Conservation (phyloP, 1,140 invertebrate genomes). For the Metaphire vulgaris region DNA sequence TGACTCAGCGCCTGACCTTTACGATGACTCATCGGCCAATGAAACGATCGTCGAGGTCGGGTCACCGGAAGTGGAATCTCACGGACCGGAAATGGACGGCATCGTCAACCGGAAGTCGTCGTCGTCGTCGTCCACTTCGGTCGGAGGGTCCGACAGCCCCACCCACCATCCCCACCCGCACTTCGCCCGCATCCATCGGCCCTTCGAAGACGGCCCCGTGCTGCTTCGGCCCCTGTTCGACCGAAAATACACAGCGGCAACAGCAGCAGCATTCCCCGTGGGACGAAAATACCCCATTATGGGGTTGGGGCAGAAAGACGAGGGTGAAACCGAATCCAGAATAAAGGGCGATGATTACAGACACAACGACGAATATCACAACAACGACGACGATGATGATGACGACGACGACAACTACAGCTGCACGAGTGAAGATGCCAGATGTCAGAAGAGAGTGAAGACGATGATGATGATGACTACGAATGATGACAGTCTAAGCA, state of each 20-base stretch:
- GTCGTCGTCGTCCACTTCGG: background rate
- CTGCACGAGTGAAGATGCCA: background rate
- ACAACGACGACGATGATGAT: background rate
- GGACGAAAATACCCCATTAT: background rate
- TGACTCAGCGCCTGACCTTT: background rate
- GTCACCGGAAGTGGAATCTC: background rate
- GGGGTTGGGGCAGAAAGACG: background rate
- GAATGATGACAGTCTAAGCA: background rate
- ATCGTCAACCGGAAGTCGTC: background rate
- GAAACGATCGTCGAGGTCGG: background rate
- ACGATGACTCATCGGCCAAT: background rate
- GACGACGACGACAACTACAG: background rate
- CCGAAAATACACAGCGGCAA: background rate
- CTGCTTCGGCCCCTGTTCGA: background rate
- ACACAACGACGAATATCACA: background rate
- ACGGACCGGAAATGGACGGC: background rate
- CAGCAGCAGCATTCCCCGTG: background rate
- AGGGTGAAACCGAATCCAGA: background rate
- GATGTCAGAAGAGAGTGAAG: background rate
- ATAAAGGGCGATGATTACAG: background rate
- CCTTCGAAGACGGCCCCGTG: background rate
- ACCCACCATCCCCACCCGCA: too few relatives aligned
- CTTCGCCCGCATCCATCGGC: background rate
- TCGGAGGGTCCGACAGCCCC: too few relatives aligned
- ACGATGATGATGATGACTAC: background rate